Base-by-base conservation (phyloP, 2,888 invertebrate genomes). In the Sphecodes monilicornis region DNA sequence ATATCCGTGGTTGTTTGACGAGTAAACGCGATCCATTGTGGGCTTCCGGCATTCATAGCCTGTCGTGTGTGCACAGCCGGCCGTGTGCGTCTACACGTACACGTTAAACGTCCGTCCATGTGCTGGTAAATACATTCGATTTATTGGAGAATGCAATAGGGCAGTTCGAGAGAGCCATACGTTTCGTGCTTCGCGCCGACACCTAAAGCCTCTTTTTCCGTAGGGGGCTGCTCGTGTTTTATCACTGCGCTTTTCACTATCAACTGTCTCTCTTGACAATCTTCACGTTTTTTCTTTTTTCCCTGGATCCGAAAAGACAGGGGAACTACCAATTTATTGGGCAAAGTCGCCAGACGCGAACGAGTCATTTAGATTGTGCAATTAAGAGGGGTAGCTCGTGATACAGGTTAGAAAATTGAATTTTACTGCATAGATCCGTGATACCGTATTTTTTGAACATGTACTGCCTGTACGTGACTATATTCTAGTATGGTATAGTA, bases 71-170 rank as follows among this genome's bases (percentile, higher is more conserved):
- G 72, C 76, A 68, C 36, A 54, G 2, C 32, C 22, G 39, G 36
- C n/a, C 11, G 54, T 69, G 16, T 73, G 26, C 13, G 66, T 64
- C 41, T 39, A 32, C 70, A 36, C 36, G 71, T 60, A 26, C 64
- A 57, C 43, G 64, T 71, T 43, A 50, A 69, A 18, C 29, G 50
- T 16, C 4, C 57, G 36, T 57, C 54, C 54, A 26, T 66, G 80
- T 73, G 80, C 50, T 86, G 68, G 90, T 90, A 90, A 85, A 90
- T 89, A 90, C 90, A 88, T 90, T 89, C 89, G 86, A 89, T 89
- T 89, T 89, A 89, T 89, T 78, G 89, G 86, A 85, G 83, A 74
- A 89, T 70, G 84, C 82, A 70, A 71, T 81, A 77, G 85, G 78
- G 68, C 71, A 79, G 86, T 71, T 75, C 74, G 86, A 78, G 76